Conservation (phyloP, 2,113 vertebrate species). For the Arizona elegans region DNA sequence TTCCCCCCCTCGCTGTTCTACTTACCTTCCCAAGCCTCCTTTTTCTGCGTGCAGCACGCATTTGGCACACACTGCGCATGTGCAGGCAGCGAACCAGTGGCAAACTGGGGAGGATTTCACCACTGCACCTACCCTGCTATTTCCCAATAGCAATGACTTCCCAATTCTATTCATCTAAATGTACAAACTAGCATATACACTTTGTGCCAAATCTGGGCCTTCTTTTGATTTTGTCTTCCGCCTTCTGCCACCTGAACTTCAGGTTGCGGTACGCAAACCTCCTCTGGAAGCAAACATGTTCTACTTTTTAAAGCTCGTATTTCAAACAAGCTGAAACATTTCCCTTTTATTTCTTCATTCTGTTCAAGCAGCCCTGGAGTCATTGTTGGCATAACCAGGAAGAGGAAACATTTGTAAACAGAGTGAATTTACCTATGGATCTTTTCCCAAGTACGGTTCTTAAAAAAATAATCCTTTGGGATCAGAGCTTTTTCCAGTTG, state of each 20-base stretch:
- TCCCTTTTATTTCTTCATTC: background rate
- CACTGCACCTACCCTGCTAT: too few relatives aligned
- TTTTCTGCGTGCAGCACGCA: too few relatives aligned
- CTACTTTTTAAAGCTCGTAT: background rate
- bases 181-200: background rate
- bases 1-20: too few relatives aligned
- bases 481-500: background rate
- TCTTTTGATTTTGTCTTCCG: background rate
- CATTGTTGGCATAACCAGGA: background rate
- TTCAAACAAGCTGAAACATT: background rate
- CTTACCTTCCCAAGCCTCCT: too few relatives aligned
- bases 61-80: too few relatives aligned
- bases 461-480: background rate
- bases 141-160: background rate
- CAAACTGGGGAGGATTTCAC: too few relatives aligned
- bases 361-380: background rate
- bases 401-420: background rate
- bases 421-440: background rate
- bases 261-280: background rate
- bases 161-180: background rate
- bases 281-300: background rate
- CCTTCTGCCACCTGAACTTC: background rate
- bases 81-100: too few relatives aligned
- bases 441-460: background rate
- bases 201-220: background rate